Evolutionary conservation across 2,113 vertebrate species (phyloP), one percentile per base, ranked within the genome.

Genomic region (Phalacrocorax aristotelis): DNA sequence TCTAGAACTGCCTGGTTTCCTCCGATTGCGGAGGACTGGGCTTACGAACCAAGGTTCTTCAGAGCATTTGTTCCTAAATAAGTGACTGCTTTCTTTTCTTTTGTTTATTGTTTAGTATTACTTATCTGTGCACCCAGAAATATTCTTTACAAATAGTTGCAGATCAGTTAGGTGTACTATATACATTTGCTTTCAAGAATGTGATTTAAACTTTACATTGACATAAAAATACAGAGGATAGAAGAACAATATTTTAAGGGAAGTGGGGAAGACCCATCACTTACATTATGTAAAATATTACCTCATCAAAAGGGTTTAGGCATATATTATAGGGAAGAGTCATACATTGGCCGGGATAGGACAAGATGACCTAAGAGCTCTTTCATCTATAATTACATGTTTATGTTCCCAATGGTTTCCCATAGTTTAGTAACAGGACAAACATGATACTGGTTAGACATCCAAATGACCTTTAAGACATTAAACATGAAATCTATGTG

Each of bases 321-420:
- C 52, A 27, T 71, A n/a, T 62, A 78, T 79, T 87, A 60, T 34
- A 77, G 40, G 20, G 29, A 79, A 89, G 58, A 94, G 19, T 88
- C 27, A n/a, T 46, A 44, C 15, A 17, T 38, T 80, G 55, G 80
- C 57, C 46, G n/a, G 68, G 17, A 18, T 7, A 15, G 32, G 55
- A 71, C 11, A 40, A 48, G 32, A 89, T 75, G 62, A 95, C 11
- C 12, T 29, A 93, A 87, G 25, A 55, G 11, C 10, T 46, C 49
- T 86, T 87, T 87, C 49, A 51, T 94, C 51, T 78, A 3, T 83
- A 94, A 97, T 93, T 91, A 36, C 27, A 87, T 58, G 83, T 78
- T 92, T 82, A 32, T 54, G n/a, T 82, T 75, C 36, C 55, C n/a
- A 57, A 1, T 72, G 69, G 18, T 80, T 86, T 94, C 66, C 38